Evolutionary conservation across 1,140 invertebrate species (phyloP).

Genomic region (Bombus fervidus): DNA sequence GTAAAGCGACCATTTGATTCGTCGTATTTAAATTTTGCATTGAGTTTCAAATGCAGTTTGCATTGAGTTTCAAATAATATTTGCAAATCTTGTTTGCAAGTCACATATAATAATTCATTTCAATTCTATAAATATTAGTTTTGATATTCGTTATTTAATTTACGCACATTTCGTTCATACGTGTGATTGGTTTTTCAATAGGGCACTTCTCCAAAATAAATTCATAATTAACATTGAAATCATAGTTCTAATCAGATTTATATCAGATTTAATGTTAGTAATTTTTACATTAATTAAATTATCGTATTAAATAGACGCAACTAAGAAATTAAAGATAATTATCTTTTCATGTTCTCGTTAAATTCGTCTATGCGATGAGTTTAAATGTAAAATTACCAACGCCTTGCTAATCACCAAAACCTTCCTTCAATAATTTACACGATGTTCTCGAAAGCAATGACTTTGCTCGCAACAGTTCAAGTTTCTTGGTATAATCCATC

Average conservation of each 20-base stretch:
- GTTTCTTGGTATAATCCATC: conserved; percentile 51
- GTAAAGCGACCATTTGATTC: not conserved
- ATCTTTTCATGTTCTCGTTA: no score
- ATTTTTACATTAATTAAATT: no score
- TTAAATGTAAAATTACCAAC: no score
- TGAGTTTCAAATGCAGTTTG: no score
- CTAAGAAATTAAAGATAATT: no score
- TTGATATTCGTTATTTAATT: not conserved
- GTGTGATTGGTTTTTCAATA: not conserved
- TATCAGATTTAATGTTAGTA: not conserved
- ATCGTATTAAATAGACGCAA: no score
- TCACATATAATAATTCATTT: not conserved
- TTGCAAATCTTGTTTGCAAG: not conserved
- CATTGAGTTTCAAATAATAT: not conserved
- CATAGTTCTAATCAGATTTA: not conserved
- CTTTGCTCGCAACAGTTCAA: conserved; percentile 39
- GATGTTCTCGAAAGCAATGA: conserved; percentile 25
- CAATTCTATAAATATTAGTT: not conserved
- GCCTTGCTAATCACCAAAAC: not conserved
- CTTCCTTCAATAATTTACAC: not conserved
- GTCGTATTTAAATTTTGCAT: not conserved
- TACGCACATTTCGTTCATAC: no score
- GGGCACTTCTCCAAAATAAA: not conserved
- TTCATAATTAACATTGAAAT: not conserved
- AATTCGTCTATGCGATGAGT: not conserved